Evolutionary conservation across 2,797 vertebrate species (phyloP).

Genomic region (Lindbergichthys nudifrons): DNA sequence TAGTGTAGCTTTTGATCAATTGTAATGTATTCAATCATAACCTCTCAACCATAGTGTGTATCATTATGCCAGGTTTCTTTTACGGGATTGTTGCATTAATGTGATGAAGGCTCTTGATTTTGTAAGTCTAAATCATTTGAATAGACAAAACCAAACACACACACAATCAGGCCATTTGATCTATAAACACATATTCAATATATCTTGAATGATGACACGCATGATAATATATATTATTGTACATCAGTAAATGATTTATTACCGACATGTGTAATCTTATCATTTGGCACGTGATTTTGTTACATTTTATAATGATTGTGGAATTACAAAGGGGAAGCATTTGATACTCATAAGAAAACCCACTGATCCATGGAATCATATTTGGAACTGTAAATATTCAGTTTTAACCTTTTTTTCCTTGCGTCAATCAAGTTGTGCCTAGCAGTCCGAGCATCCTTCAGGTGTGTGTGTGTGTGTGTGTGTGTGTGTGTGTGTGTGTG

Average conservation of each 20-base stretch:
- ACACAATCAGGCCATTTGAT: not conserved
- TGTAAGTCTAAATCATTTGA: too few relatives aligned
- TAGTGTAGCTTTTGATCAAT: too few relatives aligned
- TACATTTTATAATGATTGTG: not conserved
- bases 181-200: not conserved
- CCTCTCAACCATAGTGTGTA: too few relatives aligned
- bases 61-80: too few relatives aligned
- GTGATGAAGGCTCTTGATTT: too few relatives aligned
- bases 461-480: not conserved
- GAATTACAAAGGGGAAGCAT: not conserved
- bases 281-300: not conserved
- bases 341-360: conserved; percentile 8
- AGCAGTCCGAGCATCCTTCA: conserved; percentile 46
- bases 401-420: not conserved
- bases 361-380: not conserved
- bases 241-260: not conserved
- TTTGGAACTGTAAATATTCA: conserved; percentile 32
- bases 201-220: too few relatives aligned
- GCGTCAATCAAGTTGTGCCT: conserved; percentile 37
- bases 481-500: too few relatives aligned
- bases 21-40: too few relatives aligned
- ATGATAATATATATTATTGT: too few relatives aligned
- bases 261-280: not conserved
- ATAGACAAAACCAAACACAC: too few relatives aligned
- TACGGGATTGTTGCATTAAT: too few relatives aligned